A percentile compares a stretch with the other conserved stretches of the same genome.
These are phyloP conservation scores for Halictus ligatus DNA, from an alignment of 2,888 invertebrate genomes.

Conservation along the genomic window DNA sequence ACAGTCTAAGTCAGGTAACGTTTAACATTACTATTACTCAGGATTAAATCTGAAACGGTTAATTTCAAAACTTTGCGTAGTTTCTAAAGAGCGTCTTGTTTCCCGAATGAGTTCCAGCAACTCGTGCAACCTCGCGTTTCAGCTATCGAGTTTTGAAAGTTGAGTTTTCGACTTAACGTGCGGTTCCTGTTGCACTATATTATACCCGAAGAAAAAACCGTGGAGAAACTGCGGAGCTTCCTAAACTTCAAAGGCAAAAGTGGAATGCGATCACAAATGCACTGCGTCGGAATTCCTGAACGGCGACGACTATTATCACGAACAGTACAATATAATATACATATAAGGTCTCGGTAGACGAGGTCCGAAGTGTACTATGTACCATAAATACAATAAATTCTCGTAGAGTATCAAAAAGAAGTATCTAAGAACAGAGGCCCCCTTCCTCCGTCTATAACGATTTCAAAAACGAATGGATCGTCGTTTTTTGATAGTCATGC, in stretches of 20 bases:
- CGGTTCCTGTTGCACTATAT: slow-evolving; percentile 26
- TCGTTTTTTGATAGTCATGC: slow-evolving; percentile 46
- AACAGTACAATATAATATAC: slow-evolving; percentile 27
- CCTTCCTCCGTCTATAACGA: not conserved
- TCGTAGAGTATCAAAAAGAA: slow-evolving; percentile 69
- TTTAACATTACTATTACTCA: not conserved
- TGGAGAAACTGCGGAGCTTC: not conserved
- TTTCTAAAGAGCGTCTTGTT: not conserved
- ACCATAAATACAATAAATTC: slow-evolving; percentile 61
- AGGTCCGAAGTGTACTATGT: slow-evolving; percentile 55
- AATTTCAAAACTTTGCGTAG: not conserved
- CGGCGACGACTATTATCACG: slow-evolving; percentile 25
- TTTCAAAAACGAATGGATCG: slow-evolving; percentile 30
- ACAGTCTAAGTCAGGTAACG: not conserved
- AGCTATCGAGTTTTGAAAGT: not conserved
- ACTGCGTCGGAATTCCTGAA: slow-evolving; percentile 46
- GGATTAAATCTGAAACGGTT: not conserved
- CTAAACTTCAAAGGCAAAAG: slow-evolving; percentile 24
- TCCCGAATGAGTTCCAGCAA: slow-evolving; percentile 10
- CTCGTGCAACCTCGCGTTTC: not conserved
- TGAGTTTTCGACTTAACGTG: too few species aligned
- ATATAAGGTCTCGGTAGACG: slow-evolving; percentile 31
- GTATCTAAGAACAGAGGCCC: slow-evolving; percentile 33
- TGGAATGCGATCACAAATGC: slow-evolving; percentile 60
- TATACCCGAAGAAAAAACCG: not conserved